Conservation (phyloP, 2,797 vertebrate genomes). For the Falco novaeseelandiae region DNA sequence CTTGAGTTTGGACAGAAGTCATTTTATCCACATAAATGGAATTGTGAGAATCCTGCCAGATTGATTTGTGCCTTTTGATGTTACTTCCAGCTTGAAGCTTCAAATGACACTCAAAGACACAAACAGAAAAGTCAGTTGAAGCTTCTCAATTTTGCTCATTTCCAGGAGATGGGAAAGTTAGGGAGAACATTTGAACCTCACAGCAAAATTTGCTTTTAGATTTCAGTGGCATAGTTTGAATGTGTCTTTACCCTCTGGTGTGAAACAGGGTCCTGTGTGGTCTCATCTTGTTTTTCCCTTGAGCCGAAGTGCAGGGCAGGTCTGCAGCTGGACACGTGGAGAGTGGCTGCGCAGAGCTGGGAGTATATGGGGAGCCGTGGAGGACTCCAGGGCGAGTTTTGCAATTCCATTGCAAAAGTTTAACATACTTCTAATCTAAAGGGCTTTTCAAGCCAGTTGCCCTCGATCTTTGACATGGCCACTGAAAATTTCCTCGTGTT, state of each 20-base stretch:
- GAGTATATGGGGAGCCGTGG: accelerated
- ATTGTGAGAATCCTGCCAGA: conserved; percentile 9
- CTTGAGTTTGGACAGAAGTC: background rate
- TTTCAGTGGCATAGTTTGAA: background rate
- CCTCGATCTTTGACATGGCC: background rate
- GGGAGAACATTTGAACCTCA: background rate
- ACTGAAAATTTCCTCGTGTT: background rate
- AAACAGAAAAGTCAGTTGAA: background rate
- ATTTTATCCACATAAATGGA: background rate
- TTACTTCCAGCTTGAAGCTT: background rate
- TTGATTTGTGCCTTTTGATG: conserved; percentile 6
- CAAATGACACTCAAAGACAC: background rate
- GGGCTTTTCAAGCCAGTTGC: background rate
- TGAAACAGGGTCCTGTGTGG: background rate
- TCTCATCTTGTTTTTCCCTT: background rate
- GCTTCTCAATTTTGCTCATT: background rate
- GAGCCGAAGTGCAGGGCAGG: background rate
- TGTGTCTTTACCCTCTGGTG: background rate
- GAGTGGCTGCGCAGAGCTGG: background rate
- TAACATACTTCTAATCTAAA: background rate
- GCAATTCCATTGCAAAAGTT: background rate
- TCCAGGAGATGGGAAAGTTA: background rate
- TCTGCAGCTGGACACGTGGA: background rate
- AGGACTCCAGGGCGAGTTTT: background rate
- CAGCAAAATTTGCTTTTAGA: background rate